phyloP scores from a whole-genome alignment of 1,140 invertebrate species.

The Drosophila elegans region DNA sequence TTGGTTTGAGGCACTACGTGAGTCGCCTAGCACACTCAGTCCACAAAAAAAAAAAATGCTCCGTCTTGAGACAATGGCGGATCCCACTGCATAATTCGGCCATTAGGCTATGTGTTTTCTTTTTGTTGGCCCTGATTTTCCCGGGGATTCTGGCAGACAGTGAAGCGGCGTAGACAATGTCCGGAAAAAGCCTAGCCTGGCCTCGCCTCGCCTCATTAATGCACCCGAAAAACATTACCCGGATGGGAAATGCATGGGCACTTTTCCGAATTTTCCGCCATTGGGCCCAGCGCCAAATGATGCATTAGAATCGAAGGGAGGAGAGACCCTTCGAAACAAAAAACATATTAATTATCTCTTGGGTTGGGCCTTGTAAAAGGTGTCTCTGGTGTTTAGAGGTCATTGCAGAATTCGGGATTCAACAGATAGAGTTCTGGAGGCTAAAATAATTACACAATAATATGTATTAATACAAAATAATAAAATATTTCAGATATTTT shows the following conservation, averaged over 20 bases:
- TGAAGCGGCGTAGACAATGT: slow-evolving; percentile 38
- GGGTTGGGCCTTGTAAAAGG: slow-evolving; percentile 1
- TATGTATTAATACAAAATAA: too few relatives aligned
- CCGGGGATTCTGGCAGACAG: slow-evolving; percentile 33
- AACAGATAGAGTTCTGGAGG: neutral
- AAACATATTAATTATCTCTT: slow-evolving; percentile 21
- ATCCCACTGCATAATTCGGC: slow-evolving; percentile 64
- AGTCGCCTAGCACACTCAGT: slow-evolving; percentile 48
- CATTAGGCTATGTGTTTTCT: slow-evolving; percentile 63
- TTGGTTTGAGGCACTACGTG: slow-evolving; percentile 73
- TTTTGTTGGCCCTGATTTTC: slow-evolving; percentile 30
- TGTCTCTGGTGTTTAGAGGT: neutral
- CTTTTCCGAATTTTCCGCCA: slow-evolving; percentile 19
- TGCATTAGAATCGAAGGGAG: slow-evolving; percentile 55
- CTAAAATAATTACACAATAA: too few relatives aligned
- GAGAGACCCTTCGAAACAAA: neutral
- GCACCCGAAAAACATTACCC: slow-evolving; percentile 57
- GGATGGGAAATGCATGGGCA: slow-evolving; percentile 42
- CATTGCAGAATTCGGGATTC: neutral
- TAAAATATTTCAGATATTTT: too few relatives aligned
- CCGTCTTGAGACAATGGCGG: slow-evolving; percentile 41
- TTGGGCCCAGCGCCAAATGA: slow-evolving; percentile 68
- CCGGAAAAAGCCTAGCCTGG: slow-evolving; percentile 41
- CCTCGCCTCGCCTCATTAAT: slow-evolving; percentile 64
- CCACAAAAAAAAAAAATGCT: neutral